Base-by-base conservation (phyloP, 2,888 invertebrate genomes). In the Podabrus alpinus region DNA sequence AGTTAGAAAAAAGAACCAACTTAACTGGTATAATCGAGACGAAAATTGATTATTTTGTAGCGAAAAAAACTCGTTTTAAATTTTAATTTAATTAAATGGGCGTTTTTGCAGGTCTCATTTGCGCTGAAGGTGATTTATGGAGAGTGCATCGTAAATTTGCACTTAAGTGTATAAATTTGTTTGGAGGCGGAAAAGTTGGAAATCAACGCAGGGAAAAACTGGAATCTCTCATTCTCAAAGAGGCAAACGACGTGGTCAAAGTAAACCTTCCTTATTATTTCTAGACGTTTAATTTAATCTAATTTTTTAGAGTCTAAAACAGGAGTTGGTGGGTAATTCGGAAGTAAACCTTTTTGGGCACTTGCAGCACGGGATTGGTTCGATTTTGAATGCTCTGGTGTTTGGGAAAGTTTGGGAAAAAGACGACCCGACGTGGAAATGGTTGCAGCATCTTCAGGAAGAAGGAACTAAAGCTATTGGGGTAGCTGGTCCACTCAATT, bases 381-480 rank as follows among this genome's bases (percentile, higher is more conserved):
- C 95, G 82, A 89, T 94, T 16, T 89, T 96, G 73, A 94, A 94
- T 83, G 90, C 91, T 79, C 87, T 96, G 66, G 93, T 96, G 15
- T 95, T 95, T 83, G 96, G 96, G 0, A 90, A 90, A 81, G 91
- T 90, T 79, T 96, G 92, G 86, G 87, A 89, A 2, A 89, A 90
- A 68, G 88, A 93, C 73, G 94, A 96, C 84, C 88, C 90, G 82
- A 92, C 92, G 7, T 97, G 96, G 95, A 88, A 88, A 72, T 94
- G 94, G 91, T 87, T 96, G 72, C 91, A 94, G 82, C 88, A 92
- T 80, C 88, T 95, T 69, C 95, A 96, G 86, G 95, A 95, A 84
- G 94, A 95, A 85, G 96, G 96, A 0, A 92, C 94, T 68, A 93
- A 94, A 84, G 90, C 93, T 81, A 93, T 97, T 84, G 95, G 95